phyloP scores from a whole-genome alignment of 2,113 vertebrate genomes.

The Rattus norvegicus region DNA sequence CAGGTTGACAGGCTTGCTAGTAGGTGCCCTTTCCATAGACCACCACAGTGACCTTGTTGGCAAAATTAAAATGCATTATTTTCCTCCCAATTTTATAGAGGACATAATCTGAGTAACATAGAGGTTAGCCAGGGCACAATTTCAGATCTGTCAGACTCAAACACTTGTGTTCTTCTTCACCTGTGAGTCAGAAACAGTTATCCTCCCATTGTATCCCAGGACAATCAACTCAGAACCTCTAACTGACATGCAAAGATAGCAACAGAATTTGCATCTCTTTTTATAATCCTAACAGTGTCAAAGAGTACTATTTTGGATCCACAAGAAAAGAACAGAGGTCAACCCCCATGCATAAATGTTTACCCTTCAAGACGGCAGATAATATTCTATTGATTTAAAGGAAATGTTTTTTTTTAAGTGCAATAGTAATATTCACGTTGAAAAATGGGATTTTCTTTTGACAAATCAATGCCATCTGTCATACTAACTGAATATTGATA shows the following conservation, averaged over 20 bases:
- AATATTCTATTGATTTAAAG: slow-evolving; percentile 36
- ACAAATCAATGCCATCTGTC: background rate
- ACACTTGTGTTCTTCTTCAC: background rate
- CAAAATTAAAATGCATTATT: slow-evolving; percentile 61
- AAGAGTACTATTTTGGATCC: slow-evolving; percentile 15
- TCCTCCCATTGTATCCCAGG: background rate
- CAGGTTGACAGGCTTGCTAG: background rate
- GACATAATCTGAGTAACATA: slow-evolving; percentile 51
- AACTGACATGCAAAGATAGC: background rate
- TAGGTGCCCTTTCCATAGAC: background rate
- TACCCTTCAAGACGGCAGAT: slow-evolving; percentile 20
- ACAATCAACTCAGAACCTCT: background rate
- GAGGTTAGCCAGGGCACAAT: slow-evolving; percentile 1
- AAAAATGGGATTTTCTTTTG: slow-evolving; percentile 13
- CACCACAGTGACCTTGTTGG: background rate
- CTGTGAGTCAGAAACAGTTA: background rate
- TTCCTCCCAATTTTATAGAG: slow-evolving; percentile 59
- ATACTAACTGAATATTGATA: slow-evolving; percentile 8
- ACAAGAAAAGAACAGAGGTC: slow-evolving; percentile 45
- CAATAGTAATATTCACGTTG: background rate
- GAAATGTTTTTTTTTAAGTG: slow-evolving; percentile 40
- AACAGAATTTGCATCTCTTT: slow-evolving; percentile 30
- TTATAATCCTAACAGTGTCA: background rate
- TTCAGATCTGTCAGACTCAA: background rate
- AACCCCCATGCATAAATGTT: slow-evolving; percentile 18